Conservation (phyloP, 2,888 invertebrate genomes). For the Drosophila putrida region DNA sequence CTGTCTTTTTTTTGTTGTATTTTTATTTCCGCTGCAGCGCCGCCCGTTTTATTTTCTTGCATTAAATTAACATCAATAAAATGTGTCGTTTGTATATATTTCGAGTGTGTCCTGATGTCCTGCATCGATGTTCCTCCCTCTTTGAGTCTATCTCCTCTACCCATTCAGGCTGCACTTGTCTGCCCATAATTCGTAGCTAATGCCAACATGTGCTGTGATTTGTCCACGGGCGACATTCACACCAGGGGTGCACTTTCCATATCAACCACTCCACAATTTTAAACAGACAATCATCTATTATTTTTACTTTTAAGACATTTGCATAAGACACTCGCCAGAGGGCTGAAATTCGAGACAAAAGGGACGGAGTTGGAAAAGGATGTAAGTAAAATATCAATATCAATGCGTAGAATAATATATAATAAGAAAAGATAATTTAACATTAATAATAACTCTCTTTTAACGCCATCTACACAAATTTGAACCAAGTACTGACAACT, state of each 20-base stretch:
- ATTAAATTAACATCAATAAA: slow-evolving; percentile 84
- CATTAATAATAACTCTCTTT: too few relatives aligned
- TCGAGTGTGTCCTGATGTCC: slow-evolving; percentile 36
- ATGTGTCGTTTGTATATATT: slow-evolving; percentile 63
- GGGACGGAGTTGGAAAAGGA: too few relatives aligned
- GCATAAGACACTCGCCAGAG: slow-evolving; percentile 9
- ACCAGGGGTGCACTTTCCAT: slow-evolving; percentile 22
- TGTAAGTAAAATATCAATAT: background rate
- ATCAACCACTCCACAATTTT: slow-evolving; percentile 7
- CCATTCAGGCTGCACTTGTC: slow-evolving; percentile 58
- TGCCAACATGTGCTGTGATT: slow-evolving; percentile 76
- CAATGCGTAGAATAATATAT: too few relatives aligned
- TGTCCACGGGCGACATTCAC: slow-evolving; percentile 50
- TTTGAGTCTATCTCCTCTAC: background rate
- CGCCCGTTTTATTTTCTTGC: slow-evolving; percentile 73
- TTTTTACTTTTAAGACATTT: slow-evolving; percentile 40
- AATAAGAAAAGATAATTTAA: too few relatives aligned
- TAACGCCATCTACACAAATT: too few relatives aligned
- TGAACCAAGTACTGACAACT: too few relatives aligned
- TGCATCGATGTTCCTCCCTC: slow-evolving; percentile 34
- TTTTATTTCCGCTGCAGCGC: slow-evolving; percentile 71
- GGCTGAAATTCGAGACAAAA: background rate
- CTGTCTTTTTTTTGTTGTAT: slow-evolving; percentile 26
- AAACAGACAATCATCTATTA: slow-evolving; percentile 30
- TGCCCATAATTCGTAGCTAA: slow-evolving; percentile 69